phyloP scores from a whole-genome alignment of 2,888 invertebrate species.

The Drosophila merina region DNA sequence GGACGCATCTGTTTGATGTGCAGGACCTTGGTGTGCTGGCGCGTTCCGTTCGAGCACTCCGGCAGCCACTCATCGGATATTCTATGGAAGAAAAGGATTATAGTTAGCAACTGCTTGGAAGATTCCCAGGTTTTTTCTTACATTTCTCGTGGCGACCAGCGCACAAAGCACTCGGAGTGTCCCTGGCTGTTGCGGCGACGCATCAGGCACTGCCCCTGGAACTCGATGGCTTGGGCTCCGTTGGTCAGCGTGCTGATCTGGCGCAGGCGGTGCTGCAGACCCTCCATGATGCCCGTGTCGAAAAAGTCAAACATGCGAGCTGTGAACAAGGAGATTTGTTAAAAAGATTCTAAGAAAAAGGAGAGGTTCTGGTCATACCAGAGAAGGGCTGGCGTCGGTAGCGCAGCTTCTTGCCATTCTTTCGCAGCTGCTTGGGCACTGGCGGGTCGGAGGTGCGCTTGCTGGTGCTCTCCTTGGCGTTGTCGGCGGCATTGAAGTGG shows the following conservation, averaged over 20 bases:
- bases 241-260: slow-evolving; percentile 88
- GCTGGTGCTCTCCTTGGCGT: slow-evolving; percentile 84
- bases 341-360: slow-evolving; percentile 31
- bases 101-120: neutral
- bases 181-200: slow-evolving; percentile 88
- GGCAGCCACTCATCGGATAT: slow-evolving; percentile 94
- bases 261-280: slow-evolving; percentile 91
- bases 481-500: slow-evolving; percentile 90
- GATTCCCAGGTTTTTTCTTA: slow-evolving; percentile 86
- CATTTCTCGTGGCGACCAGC: slow-evolving; percentile 94
- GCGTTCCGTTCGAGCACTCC: slow-evolving; percentile 86
- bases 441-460: slow-evolving; percentile 91
- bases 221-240: slow-evolving; percentile 88
- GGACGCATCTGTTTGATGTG: slow-evolving; percentile 81
- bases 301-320: slow-evolving; percentile 97
- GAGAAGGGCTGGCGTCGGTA: slow-evolving; percentile 95
- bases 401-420: slow-evolving; percentile 94
- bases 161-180: slow-evolving; percentile 89
- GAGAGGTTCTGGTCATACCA: slow-evolving; percentile 85
- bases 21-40: slow-evolving; percentile 86
- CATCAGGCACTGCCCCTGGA: slow-evolving; percentile 89
- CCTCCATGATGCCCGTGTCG: slow-evolving; percentile 96
- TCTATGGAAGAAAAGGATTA: slow-evolving; percentile 83
- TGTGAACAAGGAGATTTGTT: slow-evolving; percentile 84
- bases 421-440: slow-evolving; percentile 91